Base-by-base conservation (phyloP, 2,797 vertebrate genomes). In the Alouatta caraya region DNA sequence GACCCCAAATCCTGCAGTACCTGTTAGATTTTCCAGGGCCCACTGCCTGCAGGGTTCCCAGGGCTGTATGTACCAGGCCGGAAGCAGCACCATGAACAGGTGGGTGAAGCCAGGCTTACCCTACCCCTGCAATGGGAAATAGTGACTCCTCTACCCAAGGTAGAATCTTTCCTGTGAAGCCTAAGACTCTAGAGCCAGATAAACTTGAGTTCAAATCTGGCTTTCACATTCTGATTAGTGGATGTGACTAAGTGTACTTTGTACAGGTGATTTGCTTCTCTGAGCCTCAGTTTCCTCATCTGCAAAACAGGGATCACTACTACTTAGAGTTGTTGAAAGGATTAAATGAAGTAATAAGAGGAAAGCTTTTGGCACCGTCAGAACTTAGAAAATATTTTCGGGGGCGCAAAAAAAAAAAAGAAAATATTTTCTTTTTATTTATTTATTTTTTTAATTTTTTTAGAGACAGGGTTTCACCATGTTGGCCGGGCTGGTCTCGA, bases 221-320 rank as follows among this genome's bases (percentile, higher is more conserved):
- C 90, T 76, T 75, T 72, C 55, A 82, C 33, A 37, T 52, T 59
- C 73, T 72, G 55, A 42, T 67, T 88, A 6, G 13, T 44, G 50
- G 37, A 44, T 79, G 59, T 24, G 33, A 80, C 67, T 75, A 64
- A 52, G 33, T 61, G 30, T 42, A 57, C 64, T 48, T 30, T 21
- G 22, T 76, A 44, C 14, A 57, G 73, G 48, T 61, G 33, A 76
- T 50, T 75, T 79, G 50, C 55, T 83, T 82, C 72, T 93, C 82
- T 80, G 46, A 80, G 13, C 39, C 83, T 96, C 87, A 70, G 75
- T 90, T 88, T 90, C n/a, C 92, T 91, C 26, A 61, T 94, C 88
- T 76, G n/a, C 48, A 88, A 85, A 70, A 85, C 46, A 81, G 80
- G 73, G 11, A 42, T 78, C 52, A 19, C 64, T 30, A 17, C 30